Percentiles rank a stretch among this genome's conserved stretches.
Evolutionary conservation across 1,140 invertebrate genomes (phyloP).

Genomic region (Nasonia vitripennis): DNA sequence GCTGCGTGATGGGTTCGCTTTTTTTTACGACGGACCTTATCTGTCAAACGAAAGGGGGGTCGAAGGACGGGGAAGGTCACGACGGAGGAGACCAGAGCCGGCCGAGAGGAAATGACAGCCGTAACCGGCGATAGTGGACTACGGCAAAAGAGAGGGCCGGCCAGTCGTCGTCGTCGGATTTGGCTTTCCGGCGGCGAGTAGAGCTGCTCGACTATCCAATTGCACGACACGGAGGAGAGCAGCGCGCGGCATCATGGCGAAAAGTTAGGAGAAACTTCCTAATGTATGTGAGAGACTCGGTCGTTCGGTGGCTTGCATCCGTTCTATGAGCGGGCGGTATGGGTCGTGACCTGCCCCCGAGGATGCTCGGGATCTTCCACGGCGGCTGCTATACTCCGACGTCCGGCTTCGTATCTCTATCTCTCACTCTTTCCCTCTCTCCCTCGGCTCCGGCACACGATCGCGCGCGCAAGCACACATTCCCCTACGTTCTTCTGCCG

Average conservation of each 20-base stretch:
- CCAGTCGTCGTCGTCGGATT: slow-evolving; percentile 45
- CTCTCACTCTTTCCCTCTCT: slow-evolving; percentile 42
- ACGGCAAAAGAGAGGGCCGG: slow-evolving; percentile 15
- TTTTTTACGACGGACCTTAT: slow-evolving; percentile 19
- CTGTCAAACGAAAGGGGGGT: not conserved
- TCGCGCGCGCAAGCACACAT: slow-evolving; percentile 13
- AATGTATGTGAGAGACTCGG: slow-evolving; percentile 67
- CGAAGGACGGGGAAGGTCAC: slow-evolving; percentile 10
- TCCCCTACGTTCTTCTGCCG: not conserved
- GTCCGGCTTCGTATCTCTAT: slow-evolving; percentile 44
- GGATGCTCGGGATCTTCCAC: slow-evolving; percentile 52
- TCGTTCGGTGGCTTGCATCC: slow-evolving; percentile 64
- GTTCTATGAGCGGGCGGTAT: slow-evolving; percentile 62
- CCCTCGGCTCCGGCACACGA: slow-evolving; percentile 1
- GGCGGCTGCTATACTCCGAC: slow-evolving; percentile 34
- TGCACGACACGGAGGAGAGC: slow-evolving; percentile 51
- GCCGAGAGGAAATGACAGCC: not conserved
- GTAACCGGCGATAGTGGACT: not conserved
- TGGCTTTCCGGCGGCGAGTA: slow-evolving; percentile 26
- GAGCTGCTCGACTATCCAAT: slow-evolving; percentile 58
- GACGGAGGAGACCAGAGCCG: not conserved
- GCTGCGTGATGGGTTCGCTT: not conserved
- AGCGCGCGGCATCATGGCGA: slow-evolving; percentile 53
- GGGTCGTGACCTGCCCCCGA: slow-evolving; percentile 64
- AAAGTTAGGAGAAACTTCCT: slow-evolving; percentile 68